Percentiles rank a stretch among this genome's conserved stretches.
Conservation (phyloP, 1,140 invertebrate genomes). For the Diachasma alloeum region DNA sequence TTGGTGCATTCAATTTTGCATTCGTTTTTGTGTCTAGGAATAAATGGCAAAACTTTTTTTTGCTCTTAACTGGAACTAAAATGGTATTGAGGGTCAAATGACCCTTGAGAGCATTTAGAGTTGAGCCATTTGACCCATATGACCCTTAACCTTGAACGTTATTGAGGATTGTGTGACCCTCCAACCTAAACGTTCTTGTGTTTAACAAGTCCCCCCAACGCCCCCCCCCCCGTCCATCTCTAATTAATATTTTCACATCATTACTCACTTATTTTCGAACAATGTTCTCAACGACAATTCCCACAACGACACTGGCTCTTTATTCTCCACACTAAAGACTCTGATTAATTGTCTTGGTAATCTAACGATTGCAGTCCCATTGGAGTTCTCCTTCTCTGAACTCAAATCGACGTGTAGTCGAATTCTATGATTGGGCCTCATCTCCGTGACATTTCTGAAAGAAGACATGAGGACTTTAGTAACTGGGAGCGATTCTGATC, state of each 20-base stretch:
- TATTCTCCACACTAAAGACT: constrained; percentile 43
- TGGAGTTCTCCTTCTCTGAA: constrained; percentile 18
- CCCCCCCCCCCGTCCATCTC: too few relatives aligned
- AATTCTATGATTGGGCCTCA: constrained; percentile 13
- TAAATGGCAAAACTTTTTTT: too few relatives aligned
- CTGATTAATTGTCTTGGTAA: constrained; percentile 51
- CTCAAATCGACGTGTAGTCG: constrained; percentile 11
- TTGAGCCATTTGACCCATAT: too few relatives aligned
- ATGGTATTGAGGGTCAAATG: too few relatives aligned
- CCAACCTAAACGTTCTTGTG: too few relatives aligned
- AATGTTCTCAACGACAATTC: constrained; percentile 53
- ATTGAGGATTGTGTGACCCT: not conserved
- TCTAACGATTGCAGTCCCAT: constrained; percentile 40
- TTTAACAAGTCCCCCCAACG: too few relatives aligned
- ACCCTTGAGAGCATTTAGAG: too few relatives aligned
- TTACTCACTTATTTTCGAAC: constrained; percentile 46
- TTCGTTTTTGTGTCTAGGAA: too few relatives aligned
- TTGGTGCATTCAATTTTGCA: constrained; percentile 5
- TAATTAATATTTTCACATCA: not conserved
- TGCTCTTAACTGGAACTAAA: too few relatives aligned
- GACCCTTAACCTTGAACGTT: not conserved
- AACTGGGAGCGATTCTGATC: not conserved
- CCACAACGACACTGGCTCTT: constrained; percentile 44
- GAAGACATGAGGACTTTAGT: too few relatives aligned
- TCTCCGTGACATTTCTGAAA: not conserved